These are phyloP conservation scores for Sebastes goodei DNA, from an alignment of 2,797 vertebrate species.

Conservation along the genomic window DNA sequence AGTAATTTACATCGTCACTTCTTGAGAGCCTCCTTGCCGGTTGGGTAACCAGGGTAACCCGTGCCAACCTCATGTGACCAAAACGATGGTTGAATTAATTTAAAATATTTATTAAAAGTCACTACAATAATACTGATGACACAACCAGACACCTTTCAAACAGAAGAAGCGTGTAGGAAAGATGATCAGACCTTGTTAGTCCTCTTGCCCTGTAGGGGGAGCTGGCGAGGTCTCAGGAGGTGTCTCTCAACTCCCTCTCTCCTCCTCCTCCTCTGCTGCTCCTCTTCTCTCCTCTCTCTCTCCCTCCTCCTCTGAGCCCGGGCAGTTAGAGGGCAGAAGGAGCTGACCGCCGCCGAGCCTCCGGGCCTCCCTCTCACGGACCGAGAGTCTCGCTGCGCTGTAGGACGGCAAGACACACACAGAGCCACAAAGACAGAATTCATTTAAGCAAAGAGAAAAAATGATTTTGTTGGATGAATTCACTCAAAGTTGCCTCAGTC, in stretches of 20 bases:
- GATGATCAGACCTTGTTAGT: conserved; percentile 41
- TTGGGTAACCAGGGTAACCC: no score
- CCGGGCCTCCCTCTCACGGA: conserved; percentile 14
- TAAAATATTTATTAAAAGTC: no score
- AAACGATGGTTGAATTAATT: no score
- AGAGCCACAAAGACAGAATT: not conserved
- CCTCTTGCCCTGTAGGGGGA: conserved; percentile 54
- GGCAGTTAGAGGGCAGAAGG: conserved; percentile 21
- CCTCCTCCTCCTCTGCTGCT: conserved; percentile 22
- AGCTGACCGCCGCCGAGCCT: not conserved
- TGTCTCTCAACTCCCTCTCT: conserved; percentile 14
- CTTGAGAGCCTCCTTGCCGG: no score
- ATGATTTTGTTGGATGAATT: not conserved
- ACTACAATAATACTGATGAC: no score
- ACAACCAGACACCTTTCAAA: not conserved
- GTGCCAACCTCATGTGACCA: no score
- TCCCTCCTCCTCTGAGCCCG: conserved; percentile 42
- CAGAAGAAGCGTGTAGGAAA: not conserved
- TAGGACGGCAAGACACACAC: not conserved
- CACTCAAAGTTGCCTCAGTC: not conserved
- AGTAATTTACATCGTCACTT: no score
- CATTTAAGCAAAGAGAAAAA: not conserved
- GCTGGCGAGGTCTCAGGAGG: conserved; percentile 54
- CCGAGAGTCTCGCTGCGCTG: conserved; percentile 25
- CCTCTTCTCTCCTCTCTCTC: conserved; percentile 26